Evolutionary conservation across 2,113 vertebrate species (phyloP).

Genomic region (Sakesphorus luctuosus): DNA sequence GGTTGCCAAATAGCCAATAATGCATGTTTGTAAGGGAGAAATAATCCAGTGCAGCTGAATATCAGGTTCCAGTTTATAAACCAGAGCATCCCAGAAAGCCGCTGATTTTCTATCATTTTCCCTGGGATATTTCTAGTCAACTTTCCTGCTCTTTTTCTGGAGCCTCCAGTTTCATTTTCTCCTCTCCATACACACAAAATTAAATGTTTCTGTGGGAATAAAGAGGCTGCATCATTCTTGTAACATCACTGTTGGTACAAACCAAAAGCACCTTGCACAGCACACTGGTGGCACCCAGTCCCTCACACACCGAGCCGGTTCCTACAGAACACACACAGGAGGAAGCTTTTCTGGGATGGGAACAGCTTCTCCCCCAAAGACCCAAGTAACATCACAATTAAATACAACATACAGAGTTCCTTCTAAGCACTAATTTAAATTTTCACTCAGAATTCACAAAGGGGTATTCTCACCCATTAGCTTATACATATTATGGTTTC

Average conservation of each 20-base stretch:
- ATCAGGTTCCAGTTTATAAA: slow-evolving; percentile 29
- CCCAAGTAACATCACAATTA: neutral
- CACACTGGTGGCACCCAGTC: neutral
- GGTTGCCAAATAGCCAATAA: neutral
- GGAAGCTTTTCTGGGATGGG: neutral
- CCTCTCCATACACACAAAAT: neutral
- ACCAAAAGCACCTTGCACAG: neutral
- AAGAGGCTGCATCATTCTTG: neutral
- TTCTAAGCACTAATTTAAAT: neutral
- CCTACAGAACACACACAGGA: neutral
- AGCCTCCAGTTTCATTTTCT: neutral
- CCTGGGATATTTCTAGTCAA: neutral
- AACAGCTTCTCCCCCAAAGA: neutral
- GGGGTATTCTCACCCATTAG: neutral
- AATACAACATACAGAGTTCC: neutral
- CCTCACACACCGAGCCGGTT: neutral
- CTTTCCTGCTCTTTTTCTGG: neutral
- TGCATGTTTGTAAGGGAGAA: neutral
- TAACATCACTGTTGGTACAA: slow-evolving; percentile 48
- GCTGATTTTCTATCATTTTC: neutral
- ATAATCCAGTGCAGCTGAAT: slow-evolving; percentile 34
- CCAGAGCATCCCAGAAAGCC: slow-evolving; percentile 10
- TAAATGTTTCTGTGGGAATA: neutral
- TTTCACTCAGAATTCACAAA: neutral
- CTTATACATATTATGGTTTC: slow-evolving; percentile 2